Conservation (phyloP, 1,140 invertebrate species). For the Armadillidium nasatum region DNA sequence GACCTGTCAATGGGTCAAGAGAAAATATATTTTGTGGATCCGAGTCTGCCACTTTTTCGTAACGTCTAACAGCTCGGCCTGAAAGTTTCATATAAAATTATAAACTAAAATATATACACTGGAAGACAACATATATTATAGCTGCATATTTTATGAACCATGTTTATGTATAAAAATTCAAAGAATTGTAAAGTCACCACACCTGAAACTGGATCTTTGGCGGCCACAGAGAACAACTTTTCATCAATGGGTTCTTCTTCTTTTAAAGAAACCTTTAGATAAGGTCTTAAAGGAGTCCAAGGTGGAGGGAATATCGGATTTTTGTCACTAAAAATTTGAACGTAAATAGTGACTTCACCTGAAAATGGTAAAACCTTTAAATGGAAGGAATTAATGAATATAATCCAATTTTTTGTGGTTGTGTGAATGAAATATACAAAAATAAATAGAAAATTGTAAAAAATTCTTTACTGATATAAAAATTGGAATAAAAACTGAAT, state of each 20-base stretch:
- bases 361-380: neutral
- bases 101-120: neutral
- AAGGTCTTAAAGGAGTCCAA: slow-evolving; percentile 55
- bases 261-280: slow-evolving; percentile 62
- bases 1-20: slow-evolving; percentile 64
- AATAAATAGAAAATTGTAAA: too few relatives aligned
- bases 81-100: slow-evolving; percentile 11
- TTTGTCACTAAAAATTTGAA: slow-evolving; percentile 71
- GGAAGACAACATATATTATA: neutral
- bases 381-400: too few relatives aligned
- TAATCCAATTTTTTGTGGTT: too few relatives aligned
- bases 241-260: slow-evolving; percentile 74
- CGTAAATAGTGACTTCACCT: slow-evolving; percentile 69
- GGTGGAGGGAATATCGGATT: slow-evolving; percentile 69
- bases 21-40: slow-evolving; percentile 57
- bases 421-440: too few relatives aligned
- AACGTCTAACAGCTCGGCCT: slow-evolving; percentile 48
- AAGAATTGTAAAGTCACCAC: neutral
- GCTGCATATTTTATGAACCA: too few relatives aligned
- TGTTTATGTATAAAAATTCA: too few relatives aligned
- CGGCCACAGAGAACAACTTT: slow-evolving; percentile 59
- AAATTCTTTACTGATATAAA: too few relatives aligned
- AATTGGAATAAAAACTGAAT: too few relatives aligned
- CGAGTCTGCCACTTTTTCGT: slow-evolving; percentile 47
- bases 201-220: slow-evolving; percentile 47